Evolutionary conservation across 2,113 vertebrate genomes (phyloP).

Genomic region (Papio anubis): DNA sequence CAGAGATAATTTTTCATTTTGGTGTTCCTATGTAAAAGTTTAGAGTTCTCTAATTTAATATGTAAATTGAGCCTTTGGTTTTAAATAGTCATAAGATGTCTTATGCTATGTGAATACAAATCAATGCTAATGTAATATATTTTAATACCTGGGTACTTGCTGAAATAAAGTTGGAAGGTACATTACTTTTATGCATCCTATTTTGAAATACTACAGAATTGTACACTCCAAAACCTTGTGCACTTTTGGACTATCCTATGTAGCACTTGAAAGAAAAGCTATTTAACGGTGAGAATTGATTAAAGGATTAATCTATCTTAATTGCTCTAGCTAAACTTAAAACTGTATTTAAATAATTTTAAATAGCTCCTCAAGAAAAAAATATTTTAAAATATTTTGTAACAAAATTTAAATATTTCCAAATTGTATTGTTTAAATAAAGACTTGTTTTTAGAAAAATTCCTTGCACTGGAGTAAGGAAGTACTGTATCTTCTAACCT

Average conservation of each 20-base stretch:
- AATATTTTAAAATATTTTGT: neutral
- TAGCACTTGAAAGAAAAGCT: neutral
- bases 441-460: neutral
- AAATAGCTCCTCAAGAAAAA: neutral
- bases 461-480: neutral
- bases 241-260: neutral
- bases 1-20: conserved; percentile 42
- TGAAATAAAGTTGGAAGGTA: neutral
- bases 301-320: neutral
- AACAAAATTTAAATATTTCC: neutral
- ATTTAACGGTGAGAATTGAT: conserved; percentile 14
- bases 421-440: neutral
- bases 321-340: neutral
- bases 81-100: conserved; percentile 27
- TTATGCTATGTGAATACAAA: conserved; percentile 39
- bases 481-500: neutral
- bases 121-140: conserved; percentile 32
- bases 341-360: neutral
- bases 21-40: conserved; percentile 52
- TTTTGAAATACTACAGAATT: conserved; percentile 28
- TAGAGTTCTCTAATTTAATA: conserved; percentile 33
- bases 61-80: conserved; percentile 55
- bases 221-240: neutral
- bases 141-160: conserved; percentile 5
- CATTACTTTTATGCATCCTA: neutral